Percentiles rank a stretch among this genome's conserved stretches.
These are phyloP conservation scores for Pogoniulus pusillus DNA, from an alignment of 2,797 vertebrate species.

Conservation along the genomic window DNA sequence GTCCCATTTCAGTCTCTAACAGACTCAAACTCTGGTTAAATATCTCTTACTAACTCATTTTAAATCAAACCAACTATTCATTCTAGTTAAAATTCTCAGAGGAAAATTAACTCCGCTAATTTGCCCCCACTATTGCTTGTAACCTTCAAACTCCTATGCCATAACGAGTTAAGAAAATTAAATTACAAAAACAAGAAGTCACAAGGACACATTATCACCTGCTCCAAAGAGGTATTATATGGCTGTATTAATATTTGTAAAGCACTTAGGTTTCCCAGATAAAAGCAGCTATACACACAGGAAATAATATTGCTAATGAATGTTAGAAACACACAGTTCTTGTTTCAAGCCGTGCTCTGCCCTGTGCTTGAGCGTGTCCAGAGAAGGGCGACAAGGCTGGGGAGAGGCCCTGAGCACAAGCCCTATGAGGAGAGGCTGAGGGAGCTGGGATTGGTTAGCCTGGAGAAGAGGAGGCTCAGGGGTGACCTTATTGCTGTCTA, in stretches of 20 bases:
- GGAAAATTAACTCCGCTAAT: not conserved
- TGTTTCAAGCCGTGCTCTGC: not conserved
- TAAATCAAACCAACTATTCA: not conserved
- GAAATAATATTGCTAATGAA: not conserved
- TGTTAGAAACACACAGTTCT: not conserved
- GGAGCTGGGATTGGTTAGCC: too few species aligned
- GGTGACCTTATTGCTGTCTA: too few species aligned
- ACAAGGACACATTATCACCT: not conserved
- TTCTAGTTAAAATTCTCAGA: not conserved
- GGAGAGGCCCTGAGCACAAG: too few species aligned
- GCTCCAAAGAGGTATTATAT: not conserved
- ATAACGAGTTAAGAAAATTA: not conserved
- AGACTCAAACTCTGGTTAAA: not conserved
- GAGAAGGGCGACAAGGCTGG: too few species aligned
- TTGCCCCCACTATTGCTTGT: not conserved
- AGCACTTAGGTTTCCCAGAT: not conserved
- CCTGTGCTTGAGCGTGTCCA: too few species aligned
- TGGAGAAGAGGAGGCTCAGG: too few species aligned
- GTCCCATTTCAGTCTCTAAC: not conserved
- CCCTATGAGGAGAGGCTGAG: too few species aligned
- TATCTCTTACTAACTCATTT: not conserved
- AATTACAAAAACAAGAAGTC: not conserved
- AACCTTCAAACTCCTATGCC: not conserved
- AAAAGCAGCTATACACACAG: not conserved
- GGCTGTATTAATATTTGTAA: not conserved